Base-by-base conservation (phyloP, 2,113 vertebrate genomes). In the Hystrix cristata region DNA sequence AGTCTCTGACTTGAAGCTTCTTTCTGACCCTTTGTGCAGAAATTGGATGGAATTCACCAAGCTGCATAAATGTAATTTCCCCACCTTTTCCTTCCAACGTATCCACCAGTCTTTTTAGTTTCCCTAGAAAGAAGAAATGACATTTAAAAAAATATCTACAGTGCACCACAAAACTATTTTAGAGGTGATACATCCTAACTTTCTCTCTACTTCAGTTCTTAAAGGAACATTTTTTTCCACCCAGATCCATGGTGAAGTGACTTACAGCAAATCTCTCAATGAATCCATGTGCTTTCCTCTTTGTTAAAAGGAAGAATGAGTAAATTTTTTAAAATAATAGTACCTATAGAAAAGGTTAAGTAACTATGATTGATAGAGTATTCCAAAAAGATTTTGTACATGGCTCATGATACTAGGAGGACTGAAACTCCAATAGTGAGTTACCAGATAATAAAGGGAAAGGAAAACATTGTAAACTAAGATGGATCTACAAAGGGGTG, bases 1-100 rank as follows among this genome's bases (percentile, higher is more conserved):
- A 78, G 14, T 65, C 23, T 78, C 64, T 21, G 91, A 43, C 59
- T 89, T 83, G 65, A 93, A 89, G 16, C 62, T 94, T 87, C 62
- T 80, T 92, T 95, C 67, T 55, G 5, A 14, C 13, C 67, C 51
- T 87, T 69, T 53, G 65, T 64, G 60, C 16, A 78, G 29, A 18
- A 94, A 92, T 74, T 90, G 74, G 25, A 78, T 55, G 19, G 55
- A 60, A 94, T 90, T 90, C 60, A 86, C 65, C 48, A 92, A 38
- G 29, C 3, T 72, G 21, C 38, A 19, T 65, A 90, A 92, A 31
- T 85, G 72, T 51, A 90, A 84, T 34, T 5, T 46, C 34, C 19
- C 48, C 1, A 14, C 31, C 11, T 92, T 80, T 79, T 87, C 55
- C 27, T 94, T 92, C 43, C 31, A 79, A 21, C 31, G 85, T 51